Conservation (phyloP, 2,888 invertebrate genomes). For the Harpalus rubripes region DNA sequence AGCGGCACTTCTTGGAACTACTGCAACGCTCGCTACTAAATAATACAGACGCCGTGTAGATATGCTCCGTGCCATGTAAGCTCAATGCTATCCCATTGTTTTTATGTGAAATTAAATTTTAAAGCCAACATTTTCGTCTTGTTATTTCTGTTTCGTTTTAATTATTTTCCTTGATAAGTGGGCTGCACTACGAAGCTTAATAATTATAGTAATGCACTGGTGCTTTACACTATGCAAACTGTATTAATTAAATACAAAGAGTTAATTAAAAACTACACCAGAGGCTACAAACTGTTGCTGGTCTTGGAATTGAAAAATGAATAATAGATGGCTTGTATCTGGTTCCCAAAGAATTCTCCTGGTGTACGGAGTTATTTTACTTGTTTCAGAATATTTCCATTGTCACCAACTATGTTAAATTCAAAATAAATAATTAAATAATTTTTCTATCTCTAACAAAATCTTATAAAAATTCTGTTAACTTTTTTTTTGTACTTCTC, state of each 20-base stretch:
- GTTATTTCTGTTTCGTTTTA: conserved; percentile 29
- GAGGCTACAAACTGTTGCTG: not conserved
- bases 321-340: not conserved
- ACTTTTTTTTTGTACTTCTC: no score
- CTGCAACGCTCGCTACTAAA: conserved; percentile 35
- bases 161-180: conserved; percentile 40
- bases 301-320: conserved; percentile 1
- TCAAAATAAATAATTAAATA: not conserved
- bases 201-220: conserved; percentile 40
- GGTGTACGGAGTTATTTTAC: not conserved
- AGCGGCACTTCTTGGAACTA: conserved; percentile 32
- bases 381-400: not conserved
- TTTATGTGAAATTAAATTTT: conserved; percentile 50
- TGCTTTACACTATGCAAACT: not conserved
- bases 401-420: not conserved
- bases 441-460: not conserved
- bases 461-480: no score
- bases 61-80: conserved; percentile 3
- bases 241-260: conserved; percentile 30
- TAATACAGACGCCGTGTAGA: conserved; percentile 36
- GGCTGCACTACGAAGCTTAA: conserved; percentile 17
- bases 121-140: conserved; percentile 40
- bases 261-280: conserved; percentile 37
- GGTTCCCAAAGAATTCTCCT: not conserved
- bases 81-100: conserved; percentile 43